Conservation (phyloP, 2,113 vertebrate species). For the Odocoileus virginianus region DNA sequence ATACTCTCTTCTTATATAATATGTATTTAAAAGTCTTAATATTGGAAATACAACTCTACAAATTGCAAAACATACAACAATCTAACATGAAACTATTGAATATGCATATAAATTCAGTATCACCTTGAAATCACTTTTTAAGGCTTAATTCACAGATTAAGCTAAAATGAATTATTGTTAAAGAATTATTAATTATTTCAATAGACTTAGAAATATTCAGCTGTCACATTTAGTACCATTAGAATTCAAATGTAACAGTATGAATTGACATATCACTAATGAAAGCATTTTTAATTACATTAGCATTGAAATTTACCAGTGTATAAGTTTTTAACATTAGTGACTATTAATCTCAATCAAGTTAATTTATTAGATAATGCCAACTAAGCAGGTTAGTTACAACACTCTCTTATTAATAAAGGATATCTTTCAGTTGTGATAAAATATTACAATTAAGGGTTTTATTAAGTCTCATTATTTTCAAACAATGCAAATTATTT, state of each 20-base stretch:
- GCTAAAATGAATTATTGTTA: not conserved
- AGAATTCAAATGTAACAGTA: not conserved
- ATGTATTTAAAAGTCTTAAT: not conserved
- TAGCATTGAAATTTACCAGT: slow-evolving; percentile 8
- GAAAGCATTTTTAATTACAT: slow-evolving; percentile 45
- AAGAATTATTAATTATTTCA: not conserved
- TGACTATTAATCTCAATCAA: slow-evolving; percentile 8
- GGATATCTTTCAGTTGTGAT: slow-evolving; percentile 2
- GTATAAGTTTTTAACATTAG: not conserved
- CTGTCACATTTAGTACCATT: not conserved
- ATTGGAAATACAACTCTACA: not conserved
- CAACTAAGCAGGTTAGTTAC: not conserved
- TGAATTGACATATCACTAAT: not conserved
- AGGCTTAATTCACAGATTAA: not conserved
- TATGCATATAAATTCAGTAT: not conserved
- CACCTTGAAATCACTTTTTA: slow-evolving; percentile 8
- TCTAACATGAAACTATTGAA: not conserved
- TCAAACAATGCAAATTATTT: slow-evolving; percentile 25
- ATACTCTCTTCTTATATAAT: not conserved
- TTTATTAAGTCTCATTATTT: not conserved
- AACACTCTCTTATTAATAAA: not conserved
- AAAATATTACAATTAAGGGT: not conserved
- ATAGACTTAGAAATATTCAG: not conserved
- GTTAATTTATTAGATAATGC: not conserved
- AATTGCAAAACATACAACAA: not conserved